Base-by-base conservation (phyloP, 1,140 invertebrate genomes). In the Calliphora vicina region DNA sequence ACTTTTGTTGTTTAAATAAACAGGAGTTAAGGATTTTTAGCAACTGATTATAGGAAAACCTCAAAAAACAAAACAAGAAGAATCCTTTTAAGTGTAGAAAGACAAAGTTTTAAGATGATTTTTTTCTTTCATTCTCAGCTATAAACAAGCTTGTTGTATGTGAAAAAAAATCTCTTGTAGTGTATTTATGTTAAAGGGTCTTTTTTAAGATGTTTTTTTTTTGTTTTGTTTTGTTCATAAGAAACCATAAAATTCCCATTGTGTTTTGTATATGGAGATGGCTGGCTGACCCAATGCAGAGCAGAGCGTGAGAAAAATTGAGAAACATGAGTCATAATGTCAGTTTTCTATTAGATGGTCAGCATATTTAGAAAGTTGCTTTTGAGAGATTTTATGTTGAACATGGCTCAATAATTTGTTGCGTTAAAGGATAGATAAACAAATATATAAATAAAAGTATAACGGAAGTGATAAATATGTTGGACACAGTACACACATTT, bases 21-120 rank as follows among this genome's bases (percentile, higher is more conserved):
- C n/a, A 67, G 61, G n/a, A 9, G 17, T 20, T 10, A 67, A 67
- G 61, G 61, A 67, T 67, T 67, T 67, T 67, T 9, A 67, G 61
- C 20, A 23, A 9, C 2, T 23, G 20, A 5, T 5, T 1, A 20
- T 20, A 67, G 61, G n/a, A n/a, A n/a, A n/a, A n/a, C n/a, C n/a
- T n/a, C 17, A 67, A 1, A 5, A 23, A 25, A 67, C 23, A 1
- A 20, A 67, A n/a, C 4, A 57, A 67, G 5, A 23, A 20, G 61
- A 67, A 67, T 67, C 61, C 61, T 67, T 67, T 20, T 17, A 67
- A 67, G 61, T 67, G 61, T 57, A n/a, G n/a, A n/a, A 57, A 57
- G 6, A 57, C 17, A 57, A 57, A 15, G 17, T 57, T 57, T 57
- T 57, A 15, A 57, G 42, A 43, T 43, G n/a, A n/a, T n/a, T n/a